Conservation (phyloP, 2,888 invertebrate genomes). For the Sepioteuthis lessoniana region DNA sequence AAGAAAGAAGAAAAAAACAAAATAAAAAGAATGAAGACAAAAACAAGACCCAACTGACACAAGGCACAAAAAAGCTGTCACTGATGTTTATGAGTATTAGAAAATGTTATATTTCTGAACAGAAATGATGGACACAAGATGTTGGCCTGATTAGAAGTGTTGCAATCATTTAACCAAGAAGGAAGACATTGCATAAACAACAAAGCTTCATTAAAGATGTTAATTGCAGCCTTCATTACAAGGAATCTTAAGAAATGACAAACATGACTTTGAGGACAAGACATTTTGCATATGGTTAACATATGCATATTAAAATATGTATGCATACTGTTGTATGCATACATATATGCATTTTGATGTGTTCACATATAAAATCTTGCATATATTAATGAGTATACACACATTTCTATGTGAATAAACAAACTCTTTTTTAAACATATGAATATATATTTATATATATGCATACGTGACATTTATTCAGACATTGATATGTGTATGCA, state of each 20-base stretch:
- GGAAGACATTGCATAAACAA: not conserved
- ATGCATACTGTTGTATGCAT: not conserved
- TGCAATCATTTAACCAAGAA: too few relatives aligned
- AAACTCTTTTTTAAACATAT: not conserved
- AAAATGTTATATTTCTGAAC: not conserved
- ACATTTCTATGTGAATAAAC: slow-evolving; percentile 33
- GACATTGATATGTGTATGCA: not conserved
- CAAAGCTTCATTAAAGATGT: slow-evolving; percentile 5
- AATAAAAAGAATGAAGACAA: not conserved
- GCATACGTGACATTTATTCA: not conserved
- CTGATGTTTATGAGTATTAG: not conserved
- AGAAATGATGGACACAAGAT: not conserved
- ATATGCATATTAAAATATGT: not conserved
- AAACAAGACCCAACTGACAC: not conserved
- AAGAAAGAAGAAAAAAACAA: not conserved
- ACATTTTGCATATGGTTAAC: too few relatives aligned
- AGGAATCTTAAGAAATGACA: not conserved
- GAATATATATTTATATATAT: not conserved
- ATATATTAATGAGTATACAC: not conserved
- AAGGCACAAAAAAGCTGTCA: slow-evolving; percentile 17
- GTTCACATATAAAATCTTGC: not conserved
- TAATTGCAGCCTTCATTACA: not conserved
- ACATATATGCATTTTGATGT: too few relatives aligned
- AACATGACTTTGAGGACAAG: not conserved
- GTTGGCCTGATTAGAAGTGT: not conserved